Base-by-base conservation (phyloP, 2,113 vertebrate genomes). In the Melospiza georgiana region DNA sequence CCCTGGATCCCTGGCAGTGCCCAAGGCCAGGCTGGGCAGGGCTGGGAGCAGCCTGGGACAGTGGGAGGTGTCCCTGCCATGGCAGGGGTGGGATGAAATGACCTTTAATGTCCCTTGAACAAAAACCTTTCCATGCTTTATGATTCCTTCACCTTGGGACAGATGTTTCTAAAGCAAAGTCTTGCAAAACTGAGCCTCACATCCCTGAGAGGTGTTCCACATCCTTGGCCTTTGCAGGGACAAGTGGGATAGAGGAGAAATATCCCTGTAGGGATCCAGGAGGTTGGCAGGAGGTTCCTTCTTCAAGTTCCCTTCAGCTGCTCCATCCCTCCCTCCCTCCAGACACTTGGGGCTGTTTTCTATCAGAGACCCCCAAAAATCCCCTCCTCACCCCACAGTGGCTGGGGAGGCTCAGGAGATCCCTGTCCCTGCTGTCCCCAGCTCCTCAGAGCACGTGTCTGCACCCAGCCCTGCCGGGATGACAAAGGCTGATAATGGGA, bases 51-150 rank as follows among this genome's bases (percentile, higher is more conserved):
- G 11, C 39, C 39, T 39, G 39, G 39, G 39, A 12, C 39, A 39
- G 35, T 33, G 43, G 49, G 0, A 77, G 49, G 22, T 12, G 49
- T 44, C 49, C 31, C 31, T 84, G 35, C 8, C 3, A 2, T 20
- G 49, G 80, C 31, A 57, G 18, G 35, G 21, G 2, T 8, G 8
- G 21, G 0, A 41, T 0, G 0, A 0, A 13, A 11, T 58, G 33
- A 0, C 0, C 3, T 72, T 84, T 19, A 9, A 33, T 1, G 12
- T 37, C 9, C 5, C 5, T 43, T 15, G 18, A 41, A 7, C 21
- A 12, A 25, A 57, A 66, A 25, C 16, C 28, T 22, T 39, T 46
- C 46, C 21, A 18, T 12, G 24, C 21, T 46, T 52, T 79, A 6
- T 12, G 28, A 66, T 41, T 44, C 61, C 28, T 74, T 39, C 28